Conservation (phyloP, 2,888 invertebrate species). For the Ormyrus thymus region DNA sequence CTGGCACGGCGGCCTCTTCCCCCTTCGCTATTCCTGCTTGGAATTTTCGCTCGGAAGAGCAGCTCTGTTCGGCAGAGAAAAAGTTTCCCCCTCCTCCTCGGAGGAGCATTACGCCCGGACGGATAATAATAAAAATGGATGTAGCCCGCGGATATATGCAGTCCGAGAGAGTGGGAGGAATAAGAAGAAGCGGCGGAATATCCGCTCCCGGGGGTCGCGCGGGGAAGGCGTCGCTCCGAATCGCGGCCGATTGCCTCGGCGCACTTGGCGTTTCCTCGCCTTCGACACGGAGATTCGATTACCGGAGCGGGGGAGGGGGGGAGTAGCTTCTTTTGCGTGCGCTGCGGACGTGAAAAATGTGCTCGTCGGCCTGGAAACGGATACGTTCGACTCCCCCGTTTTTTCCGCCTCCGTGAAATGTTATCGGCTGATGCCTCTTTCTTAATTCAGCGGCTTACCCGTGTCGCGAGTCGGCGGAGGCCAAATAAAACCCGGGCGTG, state of each 20-base stretch:
- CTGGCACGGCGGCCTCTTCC: constrained; percentile 49
- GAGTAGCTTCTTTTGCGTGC: constrained; percentile 36
- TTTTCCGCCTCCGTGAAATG: constrained; percentile 12
- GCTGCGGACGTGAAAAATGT: constrained; percentile 27
- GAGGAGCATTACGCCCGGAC: constrained; percentile 34
- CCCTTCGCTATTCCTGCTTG: constrained; percentile 51
- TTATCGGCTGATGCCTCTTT: constrained; percentile 11
- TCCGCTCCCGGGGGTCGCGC: not conserved
- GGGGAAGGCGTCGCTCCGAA: constrained; percentile 14
- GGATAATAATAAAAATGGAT: constrained; percentile 30
- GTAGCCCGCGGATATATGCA: constrained; percentile 26
- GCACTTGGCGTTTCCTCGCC: constrained; percentile 37
- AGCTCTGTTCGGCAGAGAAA: not conserved
- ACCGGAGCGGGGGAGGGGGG: constrained; percentile 21
- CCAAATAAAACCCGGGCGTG: constrained; percentile 28
- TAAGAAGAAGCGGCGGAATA: constrained; percentile 26
- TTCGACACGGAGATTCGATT: constrained; percentile 47
- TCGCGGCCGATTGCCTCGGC: constrained; percentile 20
- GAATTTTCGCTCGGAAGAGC: constrained; percentile 59
- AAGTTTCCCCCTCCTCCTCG: constrained; percentile 6
- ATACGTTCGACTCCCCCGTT: not conserved
- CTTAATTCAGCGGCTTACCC: constrained; percentile 42
- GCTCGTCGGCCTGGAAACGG: constrained; percentile 19
- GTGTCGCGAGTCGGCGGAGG: not conserved
- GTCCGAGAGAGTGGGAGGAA: constrained; percentile 12